phyloP scores from a whole-genome alignment of 2,113 vertebrate genomes.

The Phylloscopus trochilus region DNA sequence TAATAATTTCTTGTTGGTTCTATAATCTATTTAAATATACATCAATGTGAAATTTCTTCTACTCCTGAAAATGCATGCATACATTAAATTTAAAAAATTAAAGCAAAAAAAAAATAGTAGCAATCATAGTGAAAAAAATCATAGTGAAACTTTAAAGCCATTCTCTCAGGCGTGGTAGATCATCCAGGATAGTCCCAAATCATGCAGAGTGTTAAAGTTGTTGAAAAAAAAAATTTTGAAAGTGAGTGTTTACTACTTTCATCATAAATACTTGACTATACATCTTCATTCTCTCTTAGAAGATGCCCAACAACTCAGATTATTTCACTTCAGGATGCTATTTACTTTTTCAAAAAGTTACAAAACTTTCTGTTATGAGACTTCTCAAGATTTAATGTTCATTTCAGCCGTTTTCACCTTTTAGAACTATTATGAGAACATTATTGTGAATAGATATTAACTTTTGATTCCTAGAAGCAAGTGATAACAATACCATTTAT shows the following conservation, averaged over 20 bases:
- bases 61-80: background rate
- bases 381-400: background rate
- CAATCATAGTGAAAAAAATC: background rate
- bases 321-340: background rate
- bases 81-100: background rate
- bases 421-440: background rate
- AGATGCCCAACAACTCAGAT: conserved; percentile 1
- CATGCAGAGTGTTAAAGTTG: background rate
- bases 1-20: background rate
- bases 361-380: background rate
- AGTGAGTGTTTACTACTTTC: background rate
- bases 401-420: background rate
- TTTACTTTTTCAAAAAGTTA: background rate
- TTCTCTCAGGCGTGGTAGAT: background rate
- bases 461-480: background rate
- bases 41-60: background rate
- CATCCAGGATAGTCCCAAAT: background rate
- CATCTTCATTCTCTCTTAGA: conserved; percentile 5
- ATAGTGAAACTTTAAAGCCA: background rate
- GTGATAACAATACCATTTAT: background rate
- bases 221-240: background rate
- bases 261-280: background rate
- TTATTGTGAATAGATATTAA: background rate
- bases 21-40: background rate
- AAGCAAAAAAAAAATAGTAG: background rate